Percentiles rank a stretch among this genome's conserved stretches.
These are phyloP conservation scores for Panthera leo DNA, from an alignment of 2,113 vertebrate species.

Conservation along the genomic window DNA sequence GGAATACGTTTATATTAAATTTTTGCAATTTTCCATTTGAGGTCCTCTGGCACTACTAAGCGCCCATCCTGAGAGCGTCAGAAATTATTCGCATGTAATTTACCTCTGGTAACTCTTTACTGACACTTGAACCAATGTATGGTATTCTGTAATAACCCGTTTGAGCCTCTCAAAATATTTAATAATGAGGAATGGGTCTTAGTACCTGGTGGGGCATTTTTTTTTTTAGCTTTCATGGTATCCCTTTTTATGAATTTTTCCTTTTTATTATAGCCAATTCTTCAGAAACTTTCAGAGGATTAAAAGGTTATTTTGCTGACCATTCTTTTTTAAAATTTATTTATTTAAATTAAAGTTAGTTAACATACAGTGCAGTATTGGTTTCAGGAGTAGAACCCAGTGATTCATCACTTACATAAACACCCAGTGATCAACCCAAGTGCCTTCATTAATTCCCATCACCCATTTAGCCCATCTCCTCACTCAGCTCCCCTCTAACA, in stretches of 20 bases:
- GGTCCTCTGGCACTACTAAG: background rate
- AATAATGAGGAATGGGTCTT: background rate
- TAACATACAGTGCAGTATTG: too few species aligned
- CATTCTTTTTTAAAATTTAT: background rate
- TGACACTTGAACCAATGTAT: background rate
- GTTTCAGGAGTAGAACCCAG: too few species aligned
- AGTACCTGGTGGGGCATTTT: background rate
- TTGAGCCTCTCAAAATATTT: background rate
- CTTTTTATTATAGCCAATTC: background rate
- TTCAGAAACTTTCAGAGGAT: background rate
- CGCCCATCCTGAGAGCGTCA: background rate
- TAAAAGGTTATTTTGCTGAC: background rate
- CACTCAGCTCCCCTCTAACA: too few species aligned
- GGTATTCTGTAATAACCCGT: background rate
- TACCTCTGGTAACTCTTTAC: background rate
- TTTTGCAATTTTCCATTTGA: background rate
- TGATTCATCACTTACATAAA: background rate
- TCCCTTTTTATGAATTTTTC: background rate
- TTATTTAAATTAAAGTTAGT: too few species aligned
- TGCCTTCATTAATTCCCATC: too few species aligned
- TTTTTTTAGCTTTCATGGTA: background rate
- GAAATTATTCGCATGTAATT: background rate
- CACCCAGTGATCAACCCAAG: too few species aligned
- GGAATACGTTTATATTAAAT: background rate
- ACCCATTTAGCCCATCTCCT: too few species aligned